These are phyloP conservation scores for Clarias batrachus DNA, from an alignment of 2,113 vertebrate genomes.

Conservation along the genomic window DNA sequence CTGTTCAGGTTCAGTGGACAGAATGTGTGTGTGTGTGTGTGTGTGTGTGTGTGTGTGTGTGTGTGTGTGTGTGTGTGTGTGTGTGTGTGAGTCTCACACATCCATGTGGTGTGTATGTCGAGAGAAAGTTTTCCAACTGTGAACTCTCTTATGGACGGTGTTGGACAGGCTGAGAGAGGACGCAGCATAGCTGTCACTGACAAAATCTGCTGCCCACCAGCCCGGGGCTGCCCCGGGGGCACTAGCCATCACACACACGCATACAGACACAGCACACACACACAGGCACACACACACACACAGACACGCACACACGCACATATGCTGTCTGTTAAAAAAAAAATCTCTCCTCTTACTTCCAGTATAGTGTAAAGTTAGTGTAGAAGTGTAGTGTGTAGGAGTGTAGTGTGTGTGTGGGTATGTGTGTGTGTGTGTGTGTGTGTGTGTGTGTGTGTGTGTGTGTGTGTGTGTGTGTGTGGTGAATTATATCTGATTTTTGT, in stretches of 20 bases:
- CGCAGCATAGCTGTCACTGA: conserved; percentile 52
- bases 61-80: conserved; percentile 36
- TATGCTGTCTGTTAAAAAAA: conserved; percentile 7
- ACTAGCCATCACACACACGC: conserved; percentile 41
- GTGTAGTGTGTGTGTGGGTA: conserved; percentile 7
- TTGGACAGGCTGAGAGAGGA: conserved; percentile 27
- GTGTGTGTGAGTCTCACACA: conserved; percentile 26
- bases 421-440: neutral
- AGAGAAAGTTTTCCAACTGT: conserved; percentile 47
- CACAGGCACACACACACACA: conserved; percentile 23
- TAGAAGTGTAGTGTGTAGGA: conserved; percentile 29
- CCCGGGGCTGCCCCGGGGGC: conserved; percentile 43
- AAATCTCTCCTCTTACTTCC: neutral
- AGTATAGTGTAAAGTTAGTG: neutral
- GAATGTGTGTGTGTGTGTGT: conserved; percentile 27
- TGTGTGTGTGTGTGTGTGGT: neutral
- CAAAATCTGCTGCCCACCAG: conserved; percentile 44
- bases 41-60: conserved; percentile 34
- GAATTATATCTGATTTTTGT: neutral
- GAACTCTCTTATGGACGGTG: conserved; percentile 38
- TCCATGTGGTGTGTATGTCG: conserved; percentile 24
- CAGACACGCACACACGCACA: neutral
- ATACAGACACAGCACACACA: neutral
- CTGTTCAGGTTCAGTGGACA: conserved; percentile 42
- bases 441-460: conserved; percentile 5